Evolutionary conservation across 1,140 invertebrate species (phyloP), one percentile per base, ranked within the genome.

Genomic region (Pseudomyrmex gracilis): DNA sequence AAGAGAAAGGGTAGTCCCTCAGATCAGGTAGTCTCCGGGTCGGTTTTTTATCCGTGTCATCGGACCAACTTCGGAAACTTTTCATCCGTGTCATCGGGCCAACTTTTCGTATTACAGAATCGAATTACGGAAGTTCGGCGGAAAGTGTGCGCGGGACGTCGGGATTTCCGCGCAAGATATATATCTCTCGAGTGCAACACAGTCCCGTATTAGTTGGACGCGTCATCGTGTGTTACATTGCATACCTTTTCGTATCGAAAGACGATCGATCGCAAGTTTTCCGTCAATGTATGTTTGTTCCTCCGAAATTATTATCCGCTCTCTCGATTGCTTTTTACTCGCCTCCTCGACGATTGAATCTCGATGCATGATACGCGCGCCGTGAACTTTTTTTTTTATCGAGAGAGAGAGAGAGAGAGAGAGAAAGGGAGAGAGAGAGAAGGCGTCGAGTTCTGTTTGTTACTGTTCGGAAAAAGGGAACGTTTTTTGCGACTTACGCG

Each of bases 401-500:
- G 34, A 58, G 76, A 80, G 17, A 58, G 47, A 24, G 17, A 58
- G 47, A 24, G 17, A 58, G 47, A 24, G 17, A 58, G 47, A 24
- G 17, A 58, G 47, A 24, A 58, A n/a, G n/a, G n/a, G 34, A 58
- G 76, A 80, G 34, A 58, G 76, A 80, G 17, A 58, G 47, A 24
- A 58, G 66, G 53, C 57, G 22, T 53, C 17, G 43, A 61, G 64
- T 82, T 74, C 63, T 83, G 73, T 83, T 78, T 78, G 74, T 67
- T 83, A 83, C 77, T 66, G 55, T 83, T 67, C 73, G 82, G 55
- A 67, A 24, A 45, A 58, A 45, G 60, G 49, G 64, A 34, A 34
- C 5, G 34, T 34, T 78, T 78, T 78, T 78, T 78, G 67, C 73
- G 63, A 83, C 51, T 78, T 67, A 57, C 61, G 55, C 76, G 76